Evolutionary conservation across 2,113 vertebrate genomes (phyloP), one percentile per base, ranked within the genome.

Genomic region (Balaeniceps rex): DNA sequence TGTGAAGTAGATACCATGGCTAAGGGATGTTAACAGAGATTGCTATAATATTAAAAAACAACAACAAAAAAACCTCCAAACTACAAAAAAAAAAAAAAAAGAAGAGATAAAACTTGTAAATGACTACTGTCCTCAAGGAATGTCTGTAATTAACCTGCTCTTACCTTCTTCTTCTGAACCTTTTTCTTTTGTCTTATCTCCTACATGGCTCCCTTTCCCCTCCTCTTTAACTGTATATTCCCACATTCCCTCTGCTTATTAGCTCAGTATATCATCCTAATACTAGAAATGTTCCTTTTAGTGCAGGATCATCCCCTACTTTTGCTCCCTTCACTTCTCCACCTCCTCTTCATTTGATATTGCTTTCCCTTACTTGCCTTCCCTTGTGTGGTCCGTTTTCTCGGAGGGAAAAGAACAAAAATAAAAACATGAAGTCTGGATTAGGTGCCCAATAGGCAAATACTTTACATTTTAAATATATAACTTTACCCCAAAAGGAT

Each of bases 391-490:
- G 9, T n/a, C 33, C 36, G 23, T 94, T 72, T 76, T 69, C 44
- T 51, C 1, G 4, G 15, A n/a, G 22, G 13, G 7, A 7, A 15
- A 49, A 44, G 57, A 33, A 10, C 12, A 34, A 28, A 3, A 36
- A 51, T 11, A 33, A 52, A 76, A 66, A 34, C 40, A 16, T 21
- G 18, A 60, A 36, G 15, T 8, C 63, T 36, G 55, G 17, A 60
- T 55, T 52, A 85, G 31, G 25, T 69, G 57, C 78, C 66, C 42
- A 93, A 42, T 21, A 85, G 51, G 89, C 91, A 95, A 95, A 91
- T 86, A 88, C 23, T 97, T 93, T 60, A 70, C 14, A 91, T 90
- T 93, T 94, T 88, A 95, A 93, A 88, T 77, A 81, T 15, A 25
- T 23, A 87, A 57, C 23, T 84, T 84, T 66, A 91, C 52, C 66